Evolutionary conservation across 1,140 invertebrate genomes (phyloP), one percentile per base, ranked within the genome.

Genomic region (Chrysopa pallens): DNA sequence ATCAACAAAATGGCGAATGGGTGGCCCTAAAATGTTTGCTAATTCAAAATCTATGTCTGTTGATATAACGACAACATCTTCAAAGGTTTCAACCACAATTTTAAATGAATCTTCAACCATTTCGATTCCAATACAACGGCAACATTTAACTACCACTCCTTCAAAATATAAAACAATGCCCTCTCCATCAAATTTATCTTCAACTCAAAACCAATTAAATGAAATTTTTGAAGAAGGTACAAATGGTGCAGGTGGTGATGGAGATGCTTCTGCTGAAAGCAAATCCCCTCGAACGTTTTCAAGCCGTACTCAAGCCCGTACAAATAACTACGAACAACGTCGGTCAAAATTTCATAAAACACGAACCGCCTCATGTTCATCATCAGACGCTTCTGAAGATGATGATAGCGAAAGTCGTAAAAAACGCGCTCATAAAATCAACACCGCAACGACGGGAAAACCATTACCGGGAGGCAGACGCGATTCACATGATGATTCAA

Each of bases 361-460:
- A 6, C 68, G 86, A 12, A 86, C 84, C 6, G 80, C 86, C 2
- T 88, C 84, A 6, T 89, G 87, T 54, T 86, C 84, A 49, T 85
- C 84, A 39, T 91, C 87, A 0, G 86, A 90, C 56, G 82, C 87
- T 6, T 89, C 84, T 38, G 88, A 93, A 58, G n/a, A n/a, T n/a
- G 87, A 91, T 59, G 88, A 92, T 52, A 83, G 80, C 33, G 85
- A 90, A 56, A 70, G 70, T 37, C 70, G 80, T 13, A 84, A 85
- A 53, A 86, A 87, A 50, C 63, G 80, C 23, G 76, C 78, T 13
- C 75, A 84, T 38, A 84, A 83, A 59, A 65, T 66, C 4, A n/a
- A n/a, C n/a, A n/a, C n/a, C n/a, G 63, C 72, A 4, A 61, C 64
- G 29, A 50, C 56, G 11, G 70, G 72, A 29, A 75, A 78, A 46